Evolutionary conservation across 2,797 vertebrate genomes (phyloP).

Genomic region (Mareca penelope): DNA sequence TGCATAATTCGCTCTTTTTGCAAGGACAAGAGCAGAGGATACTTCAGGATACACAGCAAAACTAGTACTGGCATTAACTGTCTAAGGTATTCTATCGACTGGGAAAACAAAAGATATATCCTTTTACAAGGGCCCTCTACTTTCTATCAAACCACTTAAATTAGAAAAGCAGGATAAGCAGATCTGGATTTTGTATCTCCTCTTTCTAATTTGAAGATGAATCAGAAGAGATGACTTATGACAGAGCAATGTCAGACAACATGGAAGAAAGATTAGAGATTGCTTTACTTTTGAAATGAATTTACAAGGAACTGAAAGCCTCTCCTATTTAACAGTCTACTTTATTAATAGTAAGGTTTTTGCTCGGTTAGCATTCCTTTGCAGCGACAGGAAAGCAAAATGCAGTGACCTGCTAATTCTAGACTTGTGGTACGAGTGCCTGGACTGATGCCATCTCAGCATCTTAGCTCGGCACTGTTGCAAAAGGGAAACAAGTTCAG

Average conservation of each 20-base stretch:
- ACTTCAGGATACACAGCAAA: not conserved
- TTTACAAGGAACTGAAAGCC: not conserved
- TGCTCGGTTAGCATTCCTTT: not conserved
- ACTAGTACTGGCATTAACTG: not conserved
- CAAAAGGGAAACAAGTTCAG: constrained; percentile 9
- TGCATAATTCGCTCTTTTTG: not conserved
- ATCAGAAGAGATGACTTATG: constrained; percentile 12
- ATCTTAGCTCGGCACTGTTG: not conserved
- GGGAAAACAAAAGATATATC: not conserved
- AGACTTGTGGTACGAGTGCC: not conserved
- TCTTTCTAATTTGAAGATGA: not conserved
- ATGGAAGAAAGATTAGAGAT: not conserved
- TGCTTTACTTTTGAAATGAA: not conserved
- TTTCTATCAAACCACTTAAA: constrained; percentile 9
- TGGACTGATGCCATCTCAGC: not conserved
- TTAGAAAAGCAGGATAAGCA: constrained; percentile 6
- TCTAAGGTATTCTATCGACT: not conserved
- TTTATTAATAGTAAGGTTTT: constrained; percentile 25
- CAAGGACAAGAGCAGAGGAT: not conserved
- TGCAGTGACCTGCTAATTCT: not conserved
- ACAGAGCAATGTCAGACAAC: not conserved
- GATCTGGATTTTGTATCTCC: not conserved
- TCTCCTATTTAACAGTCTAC: not conserved
- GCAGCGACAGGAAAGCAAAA: not conserved
- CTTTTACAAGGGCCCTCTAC: not conserved